phyloP scores from a whole-genome alignment of 2,797 vertebrate genomes.

The Amniataba percoides region DNA sequence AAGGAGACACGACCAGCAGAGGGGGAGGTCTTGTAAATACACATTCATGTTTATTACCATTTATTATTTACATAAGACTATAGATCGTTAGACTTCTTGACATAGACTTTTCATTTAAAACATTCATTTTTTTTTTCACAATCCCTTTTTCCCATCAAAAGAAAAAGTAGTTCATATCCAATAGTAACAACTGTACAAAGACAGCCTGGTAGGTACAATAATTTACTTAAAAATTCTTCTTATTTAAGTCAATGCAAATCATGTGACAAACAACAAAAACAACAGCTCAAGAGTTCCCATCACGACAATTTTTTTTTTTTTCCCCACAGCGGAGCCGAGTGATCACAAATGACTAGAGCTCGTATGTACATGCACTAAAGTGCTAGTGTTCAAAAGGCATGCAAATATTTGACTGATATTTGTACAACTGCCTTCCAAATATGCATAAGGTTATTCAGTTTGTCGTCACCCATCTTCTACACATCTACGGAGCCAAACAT shows the following conservation, averaged over 20 bases:
- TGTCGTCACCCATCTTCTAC: conserved; percentile 51
- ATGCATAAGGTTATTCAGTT: conserved; percentile 83
- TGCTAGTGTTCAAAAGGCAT: conserved; percentile 93
- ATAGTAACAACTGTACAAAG: conserved; percentile 89
- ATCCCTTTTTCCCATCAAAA: conserved; percentile 86
- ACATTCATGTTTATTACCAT: conserved; percentile 89
- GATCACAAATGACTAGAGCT: conserved; percentile 86
- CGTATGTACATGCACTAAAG: conserved; percentile 94
- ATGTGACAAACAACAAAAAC: conserved; percentile 88
- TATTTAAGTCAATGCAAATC: conserved; percentile 86
- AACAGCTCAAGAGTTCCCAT: conserved; percentile 84
- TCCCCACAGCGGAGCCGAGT: conserved; percentile 80
- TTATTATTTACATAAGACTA: conserved; percentile 81
- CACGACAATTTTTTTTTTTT: conserved; percentile 66
- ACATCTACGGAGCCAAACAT: conserved; percentile 72
- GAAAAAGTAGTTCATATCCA: conserved; percentile 78
- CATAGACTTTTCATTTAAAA: conserved; percentile 88
- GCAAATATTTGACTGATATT: conserved; percentile 86
- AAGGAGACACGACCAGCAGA: conserved; percentile 3
- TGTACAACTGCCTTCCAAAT: conserved; percentile 86
- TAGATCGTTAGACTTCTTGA: conserved; percentile 83
- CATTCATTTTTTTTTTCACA: conserved; percentile 81
- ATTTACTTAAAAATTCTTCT: conserved; percentile 89
- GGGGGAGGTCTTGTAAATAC: conserved; percentile 81
- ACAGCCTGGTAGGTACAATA: conserved; percentile 88